A percentile compares a stretch with the other conserved stretches of the same genome.
These are phyloP conservation scores for Paralvinella palmiformis DNA, from an alignment of 1,140 invertebrate genomes.

Conservation along the genomic window DNA sequence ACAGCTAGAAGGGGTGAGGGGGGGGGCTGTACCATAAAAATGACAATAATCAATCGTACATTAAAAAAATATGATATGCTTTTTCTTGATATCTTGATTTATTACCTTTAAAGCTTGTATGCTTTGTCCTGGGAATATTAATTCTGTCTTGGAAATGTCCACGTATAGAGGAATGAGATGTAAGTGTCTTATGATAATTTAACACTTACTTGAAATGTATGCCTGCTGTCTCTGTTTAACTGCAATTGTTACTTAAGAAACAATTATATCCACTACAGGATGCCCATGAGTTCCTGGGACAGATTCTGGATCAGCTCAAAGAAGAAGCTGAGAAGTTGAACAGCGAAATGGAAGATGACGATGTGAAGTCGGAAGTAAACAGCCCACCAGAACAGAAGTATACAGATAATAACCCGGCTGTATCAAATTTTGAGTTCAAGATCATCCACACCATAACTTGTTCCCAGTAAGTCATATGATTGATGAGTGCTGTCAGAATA, in stretches of 20 bases:
- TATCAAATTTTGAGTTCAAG: constrained; percentile 46
- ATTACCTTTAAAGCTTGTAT: too few relatives aligned
- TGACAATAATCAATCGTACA: too few relatives aligned
- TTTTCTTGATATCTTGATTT: too few relatives aligned
- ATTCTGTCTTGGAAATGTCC: too few relatives aligned
- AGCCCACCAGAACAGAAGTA: neutral
- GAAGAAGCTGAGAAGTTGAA: constrained; percentile 38
- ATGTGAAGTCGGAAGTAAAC: constrained; percentile 15
- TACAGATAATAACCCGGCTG: constrained; percentile 31
- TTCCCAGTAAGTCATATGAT: constrained; percentile 25
- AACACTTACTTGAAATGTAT: too few relatives aligned
- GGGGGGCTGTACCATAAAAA: too few relatives aligned
- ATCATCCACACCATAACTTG: constrained; percentile 35
- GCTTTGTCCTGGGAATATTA: too few relatives aligned
- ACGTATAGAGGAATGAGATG: too few relatives aligned
- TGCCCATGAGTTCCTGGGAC: constrained; percentile 48
- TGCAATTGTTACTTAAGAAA: neutral
- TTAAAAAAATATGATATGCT: too few relatives aligned
- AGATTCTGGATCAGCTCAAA: constrained; percentile 45
- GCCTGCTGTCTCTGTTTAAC: neutral
- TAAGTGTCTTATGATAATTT: too few relatives aligned
- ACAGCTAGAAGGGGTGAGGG: too few relatives aligned
- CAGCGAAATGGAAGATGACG: constrained; percentile 23
- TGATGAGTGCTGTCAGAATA: too few relatives aligned
- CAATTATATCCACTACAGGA: constrained; percentile 30